Evolutionary conservation across 1,140 invertebrate genomes (phyloP), one percentile per base, ranked within the genome.

Genomic region (Parasteatoda tepidariorum): DNA sequence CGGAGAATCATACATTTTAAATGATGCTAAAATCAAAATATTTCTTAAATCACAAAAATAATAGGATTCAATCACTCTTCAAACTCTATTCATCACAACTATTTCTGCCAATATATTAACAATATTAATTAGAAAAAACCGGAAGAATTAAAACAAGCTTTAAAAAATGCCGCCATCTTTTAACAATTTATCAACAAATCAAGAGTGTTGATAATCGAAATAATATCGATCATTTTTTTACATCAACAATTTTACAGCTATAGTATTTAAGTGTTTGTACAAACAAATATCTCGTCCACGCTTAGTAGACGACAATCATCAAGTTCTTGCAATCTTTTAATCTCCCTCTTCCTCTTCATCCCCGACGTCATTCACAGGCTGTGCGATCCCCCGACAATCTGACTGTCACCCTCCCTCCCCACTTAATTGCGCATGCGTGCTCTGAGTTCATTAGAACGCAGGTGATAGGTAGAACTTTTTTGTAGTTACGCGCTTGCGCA

Each of bases 381-480:
- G 28, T 57, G 33, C 22, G 31, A 28, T 73, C 55, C 70, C 41
- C 13, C 55, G 26, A 34, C 7, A 24, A 31, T n/a, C 18, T 15
- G 33, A 34, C 7, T 33, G 31, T 38, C 26, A 38, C 34, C 74
- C 73, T 18, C 59, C 38, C 38, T 34, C 31, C 6, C 22, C 31
- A 30, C 71, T 9, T 54, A 4, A 15, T 18, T 68, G 66, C 76
- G 41, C 34, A 61, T 61, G 59, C 76, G 62, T 38, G 33, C 38
- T 64, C 31, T 66, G 15, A 38, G 15, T 30, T 31, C 59, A 30
- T 9, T 66, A 26, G 28, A 54, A 68, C 62, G 76, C 76, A 79
- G 76, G 76, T 79, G 76, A 68, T 79, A 79, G 76, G 76, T 79
- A 79, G 41, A 79, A 68, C 30, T 79, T 79, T 66, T 55, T 59